Percentiles rank a stretch among this genome's conserved stretches.
Evolutionary conservation across 2,888 invertebrate species (phyloP).

Genomic region (Drosophila longiperda): DNA sequence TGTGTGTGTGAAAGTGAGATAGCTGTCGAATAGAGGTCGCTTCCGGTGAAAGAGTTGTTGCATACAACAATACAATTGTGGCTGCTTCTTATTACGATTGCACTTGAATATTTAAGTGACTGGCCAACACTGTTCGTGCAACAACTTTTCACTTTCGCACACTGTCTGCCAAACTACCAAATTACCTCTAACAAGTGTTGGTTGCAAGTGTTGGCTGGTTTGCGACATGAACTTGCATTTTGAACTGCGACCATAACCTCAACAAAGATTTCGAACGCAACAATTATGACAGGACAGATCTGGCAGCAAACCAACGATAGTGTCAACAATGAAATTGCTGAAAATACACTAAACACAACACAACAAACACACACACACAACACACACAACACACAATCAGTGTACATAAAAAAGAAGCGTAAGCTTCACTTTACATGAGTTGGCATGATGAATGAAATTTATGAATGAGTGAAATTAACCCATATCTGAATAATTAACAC

Average conservation of each 20-base stretch:
- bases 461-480: slow-evolving; percentile 57
- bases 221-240: slow-evolving; percentile 61
- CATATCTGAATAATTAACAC: slow-evolving; percentile 27
- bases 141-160: slow-evolving; percentile 56
- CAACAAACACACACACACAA: neutral
- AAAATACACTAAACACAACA: slow-evolving; percentile 39
- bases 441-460: slow-evolving; percentile 57
- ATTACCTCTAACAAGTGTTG: too few species aligned
- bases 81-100: slow-evolving; percentile 12
- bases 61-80: neutral
- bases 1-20: slow-evolving; percentile 5
- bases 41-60: slow-evolving; percentile 66
- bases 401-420: slow-evolving; percentile 32
- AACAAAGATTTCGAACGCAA: slow-evolving; percentile 47
- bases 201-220: slow-evolving; percentile 30
- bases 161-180: slow-evolving; percentile 15
- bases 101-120: slow-evolving; percentile 49
- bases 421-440: slow-evolving; percentile 51
- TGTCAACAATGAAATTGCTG: slow-evolving; percentile 82
- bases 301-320: slow-evolving; percentile 47
- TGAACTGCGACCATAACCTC: slow-evolving; percentile 40
- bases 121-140: slow-evolving; percentile 9
- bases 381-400: slow-evolving; percentile 24
- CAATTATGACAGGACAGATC: slow-evolving; percentile 80
- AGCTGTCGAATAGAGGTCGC: slow-evolving; percentile 5